Evolutionary conservation across 2,888 invertebrate species (phyloP), one percentile per base, ranked within the genome.

Genomic region (Geophilus truncorum): DNA sequence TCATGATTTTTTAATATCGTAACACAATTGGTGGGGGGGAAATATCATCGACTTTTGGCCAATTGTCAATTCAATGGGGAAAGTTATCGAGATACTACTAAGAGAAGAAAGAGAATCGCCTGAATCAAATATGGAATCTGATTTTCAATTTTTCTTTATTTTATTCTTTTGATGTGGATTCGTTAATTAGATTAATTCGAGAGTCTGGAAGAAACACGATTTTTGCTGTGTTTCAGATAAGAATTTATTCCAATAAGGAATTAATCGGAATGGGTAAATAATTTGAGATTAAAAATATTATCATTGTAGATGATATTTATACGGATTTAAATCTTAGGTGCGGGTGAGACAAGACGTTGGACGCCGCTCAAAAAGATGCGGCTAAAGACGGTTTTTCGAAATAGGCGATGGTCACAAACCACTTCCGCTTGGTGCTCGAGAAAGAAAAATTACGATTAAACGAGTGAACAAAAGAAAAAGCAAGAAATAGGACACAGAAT

Each of bases 11-110:
- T 90, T 98, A 81, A 83, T 91, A 10, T n/a, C n/a, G n/a, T n/a
- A n/a, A n/a, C n/a, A n/a, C n/a, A n/a, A n/a, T n/a, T n/a, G n/a
- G 92, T 93, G 86, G 95, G 93, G 18, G 91, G 93, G 86, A 86
- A 95, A 97, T 86, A 87, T 98, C 4, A 92, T 92, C 84, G 95
- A 96, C 82, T 89, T 94, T 82, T 97, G 95, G 93, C 88, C 90
- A 21, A 92, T 95, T n/a, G 89, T 91, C 77, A 89, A 96, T 82
- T 96, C 98, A 0, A 90, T 94, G 87, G 88, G 90, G 77, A 89
- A 93, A 85, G 89, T 98, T 5, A 88, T 88, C 10, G 89, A 90
- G 0, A 87, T 94, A 34, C 87, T 95, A 32, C 86, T 89, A 51
- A 89, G 91, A 82, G 90, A 90, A 79, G 91, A 91, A 0, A 85